A percentile compares a stretch with the other conserved stretches of the same genome.
Evolutionary conservation across 2,797 vertebrate genomes (phyloP).

Genomic region (Acestrorhynchus altus): DNA sequence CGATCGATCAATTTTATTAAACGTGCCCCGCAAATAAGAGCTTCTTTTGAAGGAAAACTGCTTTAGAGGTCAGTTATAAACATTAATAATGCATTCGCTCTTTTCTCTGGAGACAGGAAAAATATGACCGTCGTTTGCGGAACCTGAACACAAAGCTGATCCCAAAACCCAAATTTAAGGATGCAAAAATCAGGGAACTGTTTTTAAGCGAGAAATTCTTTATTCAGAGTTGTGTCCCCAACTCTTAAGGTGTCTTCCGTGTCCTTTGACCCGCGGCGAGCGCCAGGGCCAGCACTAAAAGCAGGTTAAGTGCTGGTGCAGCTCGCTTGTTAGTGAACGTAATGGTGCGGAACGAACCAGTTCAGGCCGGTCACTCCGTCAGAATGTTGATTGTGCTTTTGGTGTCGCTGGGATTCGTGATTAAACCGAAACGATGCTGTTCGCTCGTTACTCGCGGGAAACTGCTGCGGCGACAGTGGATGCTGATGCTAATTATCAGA

Average conservation of each 20-base stretch:
- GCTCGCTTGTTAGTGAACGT: not conserved
- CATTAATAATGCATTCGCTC: conserved; percentile 5
- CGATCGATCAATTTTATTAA: not conserved
- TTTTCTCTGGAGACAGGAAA: not conserved
- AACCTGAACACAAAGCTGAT: not conserved
- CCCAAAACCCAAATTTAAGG: not conserved
- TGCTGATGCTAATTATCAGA: not conserved
- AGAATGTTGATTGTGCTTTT: not conserved
- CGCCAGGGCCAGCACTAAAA: not conserved
- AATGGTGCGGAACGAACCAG: not conserved
- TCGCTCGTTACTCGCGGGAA: not conserved
- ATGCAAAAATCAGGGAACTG: not conserved
- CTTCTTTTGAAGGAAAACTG: not conserved
- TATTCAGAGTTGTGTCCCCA: not conserved
- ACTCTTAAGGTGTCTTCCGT: not conserved
- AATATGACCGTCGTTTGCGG: no score
- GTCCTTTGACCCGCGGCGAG: not conserved
- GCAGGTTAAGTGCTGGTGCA: not conserved
- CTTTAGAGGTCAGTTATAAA: not conserved
- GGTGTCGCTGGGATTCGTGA: not conserved
- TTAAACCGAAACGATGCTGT: not conserved
- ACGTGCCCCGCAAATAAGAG: no score
- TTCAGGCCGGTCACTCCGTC: not conserved
- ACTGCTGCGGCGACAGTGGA: not conserved
- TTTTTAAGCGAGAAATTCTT: not conserved